Evolutionary conservation across 1,140 invertebrate genomes (phyloP).

Genomic region (Pseudachorutes palmiensis): DNA sequence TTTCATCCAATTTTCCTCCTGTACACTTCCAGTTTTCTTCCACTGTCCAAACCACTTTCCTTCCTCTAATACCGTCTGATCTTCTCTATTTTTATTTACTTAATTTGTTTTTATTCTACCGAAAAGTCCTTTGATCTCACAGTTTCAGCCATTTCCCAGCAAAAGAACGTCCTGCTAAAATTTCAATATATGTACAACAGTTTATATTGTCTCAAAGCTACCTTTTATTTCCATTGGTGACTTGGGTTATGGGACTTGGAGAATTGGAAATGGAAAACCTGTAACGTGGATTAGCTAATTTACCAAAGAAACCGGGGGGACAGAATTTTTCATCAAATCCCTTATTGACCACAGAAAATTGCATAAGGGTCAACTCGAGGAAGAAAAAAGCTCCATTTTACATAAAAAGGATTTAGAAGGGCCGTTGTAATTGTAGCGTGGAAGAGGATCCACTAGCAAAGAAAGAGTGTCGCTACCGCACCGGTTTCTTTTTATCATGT

Average conservation of each 20-base stretch:
- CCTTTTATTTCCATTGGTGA: neutral
- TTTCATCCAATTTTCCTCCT: neutral
- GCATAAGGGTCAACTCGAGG: neutral
- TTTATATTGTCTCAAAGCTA: neutral
- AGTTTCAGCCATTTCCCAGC: neutral
- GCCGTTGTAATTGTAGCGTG: neutral
- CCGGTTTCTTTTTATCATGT: neutral
- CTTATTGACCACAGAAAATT: neutral
- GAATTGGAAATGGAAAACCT: neutral
- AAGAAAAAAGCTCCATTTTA: too few species aligned
- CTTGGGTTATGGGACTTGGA: neutral
- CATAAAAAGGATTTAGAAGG: neutral
- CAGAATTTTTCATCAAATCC: neutral
- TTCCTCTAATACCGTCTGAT: neutral
- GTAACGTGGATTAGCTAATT: too few species aligned
- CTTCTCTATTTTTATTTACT: conserved; percentile 9
- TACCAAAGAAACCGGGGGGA: too few species aligned
- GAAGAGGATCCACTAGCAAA: too few species aligned
- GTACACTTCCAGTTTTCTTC: conserved; percentile 1
- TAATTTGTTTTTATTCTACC: conserved; percentile 1
- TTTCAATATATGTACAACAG: neutral
- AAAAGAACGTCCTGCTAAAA: neutral
- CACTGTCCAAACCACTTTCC: conserved; percentile 4
- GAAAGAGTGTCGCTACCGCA: neutral
- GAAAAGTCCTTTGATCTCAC: conserved; percentile 1